Conservation (phyloP, 1,140 invertebrate species). For the Hypsibius dujardini region DNA sequence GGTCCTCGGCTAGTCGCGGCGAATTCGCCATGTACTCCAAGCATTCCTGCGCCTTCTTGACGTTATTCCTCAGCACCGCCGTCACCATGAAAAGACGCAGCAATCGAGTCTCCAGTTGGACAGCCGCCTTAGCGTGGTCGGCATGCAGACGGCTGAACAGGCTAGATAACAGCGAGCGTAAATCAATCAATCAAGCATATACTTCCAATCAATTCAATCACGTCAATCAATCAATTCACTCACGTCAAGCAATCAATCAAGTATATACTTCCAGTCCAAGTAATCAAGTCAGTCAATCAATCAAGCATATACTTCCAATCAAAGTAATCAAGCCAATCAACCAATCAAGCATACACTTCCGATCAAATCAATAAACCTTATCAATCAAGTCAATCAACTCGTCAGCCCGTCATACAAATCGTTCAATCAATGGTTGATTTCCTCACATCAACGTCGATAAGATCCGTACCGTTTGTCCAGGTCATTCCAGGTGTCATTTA, state of each 20-base stretch:
- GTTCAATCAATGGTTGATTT: too few species aligned
- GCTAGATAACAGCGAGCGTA: neutral
- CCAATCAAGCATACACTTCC: neutral
- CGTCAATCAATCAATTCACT: too few species aligned
- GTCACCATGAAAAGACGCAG: neutral
- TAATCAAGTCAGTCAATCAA: too few species aligned
- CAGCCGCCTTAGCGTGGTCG: neutral
- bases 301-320: neutral
- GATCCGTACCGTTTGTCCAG: slow-evolving; percentile 1
- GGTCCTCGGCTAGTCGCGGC: neutral
- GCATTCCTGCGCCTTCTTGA: slow-evolving; percentile 8
- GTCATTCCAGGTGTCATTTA: neutral
- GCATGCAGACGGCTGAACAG: neutral
- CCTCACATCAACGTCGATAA: too few species aligned
- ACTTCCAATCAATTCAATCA: too few species aligned
- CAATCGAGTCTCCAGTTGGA: neutral
- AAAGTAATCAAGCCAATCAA: neutral
- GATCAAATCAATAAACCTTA: too few species aligned
- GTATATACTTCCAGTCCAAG: neutral
- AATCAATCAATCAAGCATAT: too few species aligned
- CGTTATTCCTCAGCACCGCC: neutral
- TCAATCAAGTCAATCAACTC: too few species aligned
- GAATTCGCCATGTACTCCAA: slow-evolving; percentile 11
- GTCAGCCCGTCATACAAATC: too few species aligned
- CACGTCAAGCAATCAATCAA: too few species aligned